These are phyloP conservation scores for Ischnura elegans DNA, from an alignment of 2,888 invertebrate genomes.

Conservation along the genomic window DNA sequence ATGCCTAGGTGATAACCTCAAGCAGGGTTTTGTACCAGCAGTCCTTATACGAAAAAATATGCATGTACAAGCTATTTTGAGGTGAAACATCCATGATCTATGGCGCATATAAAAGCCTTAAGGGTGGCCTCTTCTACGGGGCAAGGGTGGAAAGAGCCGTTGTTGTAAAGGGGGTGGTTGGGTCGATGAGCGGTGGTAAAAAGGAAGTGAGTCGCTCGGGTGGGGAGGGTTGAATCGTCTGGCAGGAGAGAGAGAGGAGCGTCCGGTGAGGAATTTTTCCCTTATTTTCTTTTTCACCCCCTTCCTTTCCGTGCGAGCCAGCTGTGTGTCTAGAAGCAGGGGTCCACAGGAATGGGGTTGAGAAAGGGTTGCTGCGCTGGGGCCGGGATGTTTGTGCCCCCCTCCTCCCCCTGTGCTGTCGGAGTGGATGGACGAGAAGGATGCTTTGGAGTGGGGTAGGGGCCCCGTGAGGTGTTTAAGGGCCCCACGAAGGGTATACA, in stretches of 20 bases:
- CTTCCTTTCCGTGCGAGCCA: background rate
- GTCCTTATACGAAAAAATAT: too few relatives aligned
- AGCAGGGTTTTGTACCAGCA: too few relatives aligned
- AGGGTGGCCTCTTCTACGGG: background rate
- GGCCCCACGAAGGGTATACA: background rate
- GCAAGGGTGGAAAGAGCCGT: conserved; percentile 6
- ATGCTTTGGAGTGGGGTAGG: background rate
- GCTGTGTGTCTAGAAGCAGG: conserved; percentile 43
- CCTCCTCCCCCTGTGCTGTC: conserved; percentile 6
- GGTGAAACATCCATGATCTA: too few relatives aligned
- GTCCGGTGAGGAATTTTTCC: background rate
- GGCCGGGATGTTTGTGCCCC: conserved; percentile 20
- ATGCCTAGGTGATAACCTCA: too few relatives aligned
- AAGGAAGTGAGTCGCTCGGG: background rate
- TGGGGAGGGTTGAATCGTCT: background rate
- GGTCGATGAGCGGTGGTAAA: too few relatives aligned
- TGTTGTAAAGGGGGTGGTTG: background rate
- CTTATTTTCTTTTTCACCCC: conserved; percentile 34
- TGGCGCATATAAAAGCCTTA: background rate
- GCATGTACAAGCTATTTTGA: too few relatives aligned
- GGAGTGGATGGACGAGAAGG: conserved; percentile 34
- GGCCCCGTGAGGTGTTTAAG: background rate
- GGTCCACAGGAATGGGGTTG: conserved; percentile 38
- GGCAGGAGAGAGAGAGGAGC: background rate
- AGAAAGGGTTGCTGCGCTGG: conserved; percentile 35